Evolutionary conservation across 2,113 vertebrate genomes (phyloP), one percentile per base, ranked within the genome.

Genomic region (Excalfactoria chinensis): DNA sequence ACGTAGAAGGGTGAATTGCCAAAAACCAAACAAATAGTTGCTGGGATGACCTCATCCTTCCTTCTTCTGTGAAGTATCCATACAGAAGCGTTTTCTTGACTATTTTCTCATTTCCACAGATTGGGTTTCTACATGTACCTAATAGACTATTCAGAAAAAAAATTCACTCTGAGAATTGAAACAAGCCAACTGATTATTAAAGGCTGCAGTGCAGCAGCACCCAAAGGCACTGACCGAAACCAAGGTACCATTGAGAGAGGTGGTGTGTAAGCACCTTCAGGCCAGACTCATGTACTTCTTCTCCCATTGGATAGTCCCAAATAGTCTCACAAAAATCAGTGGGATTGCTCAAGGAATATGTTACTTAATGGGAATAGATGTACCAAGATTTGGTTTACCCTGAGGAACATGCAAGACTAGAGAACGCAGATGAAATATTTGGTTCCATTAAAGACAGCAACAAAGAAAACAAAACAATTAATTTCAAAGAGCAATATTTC

Each of bases 401-500:
- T 18, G 72, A 91, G 93, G 88, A 77, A 60, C 90, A 73, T 83
- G 69, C 51, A 73, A 77, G 60, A 83, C 60, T 56, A 86, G 84
- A 88, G 72, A 85, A 43, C 67, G 80, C 1, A 4, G 30, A 51
- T 88, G 26, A 91, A 94, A 86, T 77, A 53, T 58, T 68, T 88
- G 72, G 78, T 90, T 35, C 83, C 20, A 81, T 93, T 95, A 93
- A 72, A 90, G 72, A 73, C 56, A 70, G 60, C 0, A 4, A 34
- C 32, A 93, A 91, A 90, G 64, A 93, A 95, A 96, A 91, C 87
- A 87, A 49, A 90, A 48, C 76, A 88, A 95, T 94, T 96, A 91
- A 81, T 95, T 93, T 95, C 83, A 90, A 91, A 88, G 90, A 44
- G 56, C 7, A 67, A 4, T 74, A 88, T 90, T 95, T 91, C 60